phyloP scores from a whole-genome alignment of 2,113 vertebrate genomes.

The Hippolais icterina region DNA sequence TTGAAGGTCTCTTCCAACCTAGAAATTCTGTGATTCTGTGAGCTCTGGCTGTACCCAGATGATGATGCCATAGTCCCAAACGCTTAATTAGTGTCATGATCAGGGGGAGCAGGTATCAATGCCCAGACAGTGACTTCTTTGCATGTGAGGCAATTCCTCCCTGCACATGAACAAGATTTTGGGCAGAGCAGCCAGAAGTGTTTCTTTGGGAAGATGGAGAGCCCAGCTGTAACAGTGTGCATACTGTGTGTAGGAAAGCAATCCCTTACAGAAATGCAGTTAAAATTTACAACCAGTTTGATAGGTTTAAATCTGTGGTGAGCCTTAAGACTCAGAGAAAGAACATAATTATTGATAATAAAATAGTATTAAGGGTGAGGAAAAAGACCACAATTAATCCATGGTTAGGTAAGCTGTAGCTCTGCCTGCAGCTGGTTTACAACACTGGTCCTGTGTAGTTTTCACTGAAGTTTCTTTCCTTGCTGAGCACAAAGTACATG shows the following conservation, averaged over 20 bases:
- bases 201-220: not conserved
- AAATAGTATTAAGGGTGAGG: not conserved
- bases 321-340: not conserved
- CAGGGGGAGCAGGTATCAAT: not conserved
- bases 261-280: not conserved
- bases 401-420: not conserved
- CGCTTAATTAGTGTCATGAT: rapidly evolving
- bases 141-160: not conserved
- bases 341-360: not conserved
- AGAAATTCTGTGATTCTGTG: too few relatives aligned
- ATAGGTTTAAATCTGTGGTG: not conserved
- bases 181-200: not conserved
- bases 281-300: not conserved
- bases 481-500: not conserved
- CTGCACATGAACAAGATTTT: not conserved
- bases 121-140: not conserved
- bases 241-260: not conserved
- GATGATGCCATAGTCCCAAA: not conserved
- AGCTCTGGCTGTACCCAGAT: not conserved
- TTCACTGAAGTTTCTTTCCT: not conserved
- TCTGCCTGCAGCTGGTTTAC: not conserved
- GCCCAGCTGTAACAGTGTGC: not conserved
- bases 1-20: too few relatives aligned
- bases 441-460: rapidly evolving
- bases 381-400: not conserved